These are phyloP conservation scores for Sorex maritimensis DNA, from an alignment of 2,797 vertebrate species.

Conservation along the genomic window DNA sequence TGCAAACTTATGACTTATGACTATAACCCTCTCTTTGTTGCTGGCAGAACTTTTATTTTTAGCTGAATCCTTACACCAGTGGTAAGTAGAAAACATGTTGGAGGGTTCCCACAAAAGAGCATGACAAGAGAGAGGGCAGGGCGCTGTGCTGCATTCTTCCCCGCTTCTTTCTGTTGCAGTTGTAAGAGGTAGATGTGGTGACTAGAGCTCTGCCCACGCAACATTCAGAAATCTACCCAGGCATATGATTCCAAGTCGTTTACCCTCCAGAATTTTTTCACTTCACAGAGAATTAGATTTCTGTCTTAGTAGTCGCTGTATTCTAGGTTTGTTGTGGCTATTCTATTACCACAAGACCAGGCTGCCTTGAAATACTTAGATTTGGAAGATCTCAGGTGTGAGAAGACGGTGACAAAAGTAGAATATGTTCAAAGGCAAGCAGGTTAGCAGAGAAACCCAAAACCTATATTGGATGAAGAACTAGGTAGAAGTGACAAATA, in stretches of 20 bases:
- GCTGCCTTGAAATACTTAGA: not conserved
- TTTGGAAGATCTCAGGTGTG: too few species aligned
- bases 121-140: not conserved
- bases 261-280: not conserved
- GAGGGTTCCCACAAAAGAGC: not conserved
- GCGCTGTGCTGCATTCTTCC: not conserved
- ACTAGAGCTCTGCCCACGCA: not conserved
- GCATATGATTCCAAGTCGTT: not conserved
- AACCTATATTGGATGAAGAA: not conserved
- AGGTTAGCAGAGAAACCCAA: not conserved
- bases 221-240: fast-evolving
- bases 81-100: not conserved
- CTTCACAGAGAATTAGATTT: not conserved
- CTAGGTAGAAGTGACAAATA: not conserved
- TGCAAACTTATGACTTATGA: not conserved
- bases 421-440: not conserved
- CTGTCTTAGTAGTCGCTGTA: not conserved
- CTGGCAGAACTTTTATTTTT: not conserved
- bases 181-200: not conserved
- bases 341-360: not conserved
- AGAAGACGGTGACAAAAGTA: not conserved
- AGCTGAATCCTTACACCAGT: not conserved
- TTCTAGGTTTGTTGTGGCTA: not conserved
- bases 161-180: not conserved
- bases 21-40: not conserved